Evolutionary conservation across 2,888 invertebrate genomes (phyloP).

Genomic region (Drosophila sordidula): DNA sequence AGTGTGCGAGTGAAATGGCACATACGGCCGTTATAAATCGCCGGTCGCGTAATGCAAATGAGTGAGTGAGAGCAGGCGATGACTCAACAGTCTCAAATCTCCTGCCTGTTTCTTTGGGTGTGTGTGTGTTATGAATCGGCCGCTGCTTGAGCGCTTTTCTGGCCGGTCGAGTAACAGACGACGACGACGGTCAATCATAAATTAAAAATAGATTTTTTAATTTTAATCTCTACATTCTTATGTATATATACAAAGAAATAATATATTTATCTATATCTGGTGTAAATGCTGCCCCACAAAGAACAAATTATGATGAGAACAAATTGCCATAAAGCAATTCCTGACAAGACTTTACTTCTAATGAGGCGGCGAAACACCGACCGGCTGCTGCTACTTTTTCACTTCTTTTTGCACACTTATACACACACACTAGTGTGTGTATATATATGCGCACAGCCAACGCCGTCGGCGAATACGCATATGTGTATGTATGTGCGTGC

Average conservation of each 20-base stretch:
- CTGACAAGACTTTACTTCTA: slow-evolving; percentile 45
- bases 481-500: slow-evolving; percentile 15
- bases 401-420: slow-evolving; percentile 68
- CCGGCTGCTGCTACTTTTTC: slow-evolving; percentile 72
- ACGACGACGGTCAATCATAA: slow-evolving; percentile 64
- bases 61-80: slow-evolving; percentile 77
- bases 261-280: slow-evolving; percentile 21
- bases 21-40: slow-evolving; percentile 71
- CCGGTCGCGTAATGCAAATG: slow-evolving; percentile 72
- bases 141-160: slow-evolving; percentile 54
- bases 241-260: slow-evolving; percentile 27
- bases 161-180: slow-evolving; percentile 70
- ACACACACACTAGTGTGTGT: slow-evolving; percentile 32
- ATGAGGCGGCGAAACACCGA: slow-evolving; percentile 42
- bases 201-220: slow-evolving; percentile 72
- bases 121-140: slow-evolving; percentile 69
- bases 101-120: slow-evolving; percentile 23
- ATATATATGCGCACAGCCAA: slow-evolving; percentile 45
- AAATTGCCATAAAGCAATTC: slow-evolving; percentile 29
- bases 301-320: slow-evolving; percentile 8
- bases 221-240: slow-evolving; percentile 46
- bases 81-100: slow-evolving; percentile 69
- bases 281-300: slow-evolving; percentile 4
- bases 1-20: slow-evolving; percentile 64
- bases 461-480: slow-evolving; percentile 58